Evolutionary conservation across 2,113 vertebrate genomes (phyloP).

Genomic region (Hippocampus zosterae): DNA sequence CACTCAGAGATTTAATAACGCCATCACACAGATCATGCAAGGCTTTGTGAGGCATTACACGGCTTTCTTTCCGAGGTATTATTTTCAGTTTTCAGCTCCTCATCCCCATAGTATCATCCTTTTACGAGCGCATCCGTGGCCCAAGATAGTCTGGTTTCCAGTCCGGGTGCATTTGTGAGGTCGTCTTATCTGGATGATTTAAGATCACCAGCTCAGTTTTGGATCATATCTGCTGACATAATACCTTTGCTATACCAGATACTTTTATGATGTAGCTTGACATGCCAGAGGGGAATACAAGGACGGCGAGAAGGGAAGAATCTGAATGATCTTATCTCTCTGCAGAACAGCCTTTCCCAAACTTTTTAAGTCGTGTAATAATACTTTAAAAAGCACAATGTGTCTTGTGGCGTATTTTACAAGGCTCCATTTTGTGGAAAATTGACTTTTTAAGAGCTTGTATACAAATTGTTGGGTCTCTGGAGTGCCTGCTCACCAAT

Average conservation of each 20-base stretch:
- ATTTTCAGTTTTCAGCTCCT: neutral
- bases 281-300: neutral
- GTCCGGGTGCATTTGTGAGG: neutral
- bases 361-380: neutral
- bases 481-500: neutral
- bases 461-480: neutral
- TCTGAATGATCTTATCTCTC: neutral
- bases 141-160: constrained; percentile 5
- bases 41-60: constrained; percentile 1
- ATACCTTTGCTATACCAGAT: constrained; percentile 2
- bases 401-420: neutral
- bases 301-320: neutral
- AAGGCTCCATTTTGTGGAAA: neutral
- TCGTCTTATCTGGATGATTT: neutral
- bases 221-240: constrained; percentile 1
- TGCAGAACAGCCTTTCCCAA: neutral
- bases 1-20: neutral
- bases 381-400: neutral
- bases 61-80: constrained; percentile 1
- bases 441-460: neutral
- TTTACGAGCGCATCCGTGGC: neutral
- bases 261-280: neutral
- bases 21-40: constrained; percentile 1
- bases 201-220: neutral
- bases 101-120: neutral